A percentile compares a stretch with the other conserved stretches of the same genome.
Conservation (phyloP, 1,140 invertebrate species). For the Ylistrum balloti region DNA sequence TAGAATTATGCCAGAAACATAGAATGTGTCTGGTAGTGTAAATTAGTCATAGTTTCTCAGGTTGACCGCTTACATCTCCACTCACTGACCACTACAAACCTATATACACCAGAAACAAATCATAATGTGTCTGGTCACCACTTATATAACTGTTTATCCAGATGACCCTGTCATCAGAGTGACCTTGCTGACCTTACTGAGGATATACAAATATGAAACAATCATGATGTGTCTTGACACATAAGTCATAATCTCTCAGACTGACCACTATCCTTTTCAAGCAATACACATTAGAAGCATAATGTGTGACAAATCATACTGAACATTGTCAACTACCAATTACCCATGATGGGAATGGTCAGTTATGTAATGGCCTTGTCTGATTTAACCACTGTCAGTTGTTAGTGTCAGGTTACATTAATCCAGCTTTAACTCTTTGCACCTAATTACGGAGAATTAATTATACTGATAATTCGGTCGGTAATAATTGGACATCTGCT, state of each 20-base stretch:
- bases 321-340: not conserved
- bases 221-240: too few species aligned
- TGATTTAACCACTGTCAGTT: not conserved
- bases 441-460: not conserved
- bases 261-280: not conserved
- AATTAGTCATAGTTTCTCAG: too few species aligned
- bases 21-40: too few species aligned
- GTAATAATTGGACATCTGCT: slow-evolving; percentile 12
- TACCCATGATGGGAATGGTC: not conserved
- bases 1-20: too few species aligned
- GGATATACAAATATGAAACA: too few species aligned
- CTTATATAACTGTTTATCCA: too few species aligned
- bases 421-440: not conserved
- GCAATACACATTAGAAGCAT: not conserved
- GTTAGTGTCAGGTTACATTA: not conserved
- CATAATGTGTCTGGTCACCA: too few species aligned
- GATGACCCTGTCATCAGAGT: too few species aligned
- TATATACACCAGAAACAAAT: too few species aligned
- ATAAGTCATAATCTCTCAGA: not conserved
- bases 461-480: not conserved
- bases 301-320: not conserved
- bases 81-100: too few species aligned
- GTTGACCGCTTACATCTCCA: too few species aligned
- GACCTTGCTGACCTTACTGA: too few species aligned
- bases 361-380: not conserved